Evolutionary conservation across 2,797 vertebrate species (phyloP).

Genomic region (Zenarchopterus dispar): DNA sequence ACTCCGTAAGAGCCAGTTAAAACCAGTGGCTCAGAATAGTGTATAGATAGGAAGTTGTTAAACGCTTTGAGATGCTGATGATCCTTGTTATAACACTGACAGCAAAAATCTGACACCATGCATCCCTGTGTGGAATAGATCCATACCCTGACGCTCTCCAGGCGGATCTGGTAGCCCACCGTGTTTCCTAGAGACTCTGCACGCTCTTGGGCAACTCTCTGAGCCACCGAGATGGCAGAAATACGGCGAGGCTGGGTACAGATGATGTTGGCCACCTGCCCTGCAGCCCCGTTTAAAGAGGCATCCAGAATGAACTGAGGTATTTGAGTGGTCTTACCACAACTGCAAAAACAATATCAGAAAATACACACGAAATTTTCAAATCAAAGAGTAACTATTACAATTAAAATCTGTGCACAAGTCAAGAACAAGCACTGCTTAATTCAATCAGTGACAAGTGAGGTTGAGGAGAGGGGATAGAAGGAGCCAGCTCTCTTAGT

Average conservation of each 20-base stretch:
- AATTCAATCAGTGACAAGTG: too few relatives aligned
- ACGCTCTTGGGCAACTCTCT: constrained; percentile 93
- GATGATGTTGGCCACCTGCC: constrained; percentile 91
- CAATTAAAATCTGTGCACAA: too few relatives aligned
- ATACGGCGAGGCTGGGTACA: constrained; percentile 98
- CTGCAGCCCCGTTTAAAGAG: constrained; percentile 82
- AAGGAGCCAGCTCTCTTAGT: too few relatives aligned
- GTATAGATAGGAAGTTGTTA: too few relatives aligned
- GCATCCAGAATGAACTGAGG: constrained; percentile 97
- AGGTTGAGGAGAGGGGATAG: too few relatives aligned
- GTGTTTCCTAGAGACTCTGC: constrained; percentile 90
- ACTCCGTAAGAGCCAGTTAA: too few relatives aligned
- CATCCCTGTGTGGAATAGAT: neutral
- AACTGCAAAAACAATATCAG: constrained; percentile 74
- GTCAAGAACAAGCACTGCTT: too few relatives aligned
- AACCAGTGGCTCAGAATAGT: neutral
- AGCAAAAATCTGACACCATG: too few relatives aligned
- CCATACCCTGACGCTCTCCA: constrained; percentile 92
- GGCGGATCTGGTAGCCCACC: constrained; percentile 97
- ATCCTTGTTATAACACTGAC: too few relatives aligned
- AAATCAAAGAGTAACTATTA: too few relatives aligned
- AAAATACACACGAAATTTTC: neutral
- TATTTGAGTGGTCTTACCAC: constrained; percentile 98
- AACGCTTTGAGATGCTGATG: too few relatives aligned
- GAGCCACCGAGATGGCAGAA: constrained; percentile 94